These are phyloP conservation scores for Anableps anableps DNA, from an alignment of 2,797 vertebrate genomes.

Conservation along the genomic window DNA sequence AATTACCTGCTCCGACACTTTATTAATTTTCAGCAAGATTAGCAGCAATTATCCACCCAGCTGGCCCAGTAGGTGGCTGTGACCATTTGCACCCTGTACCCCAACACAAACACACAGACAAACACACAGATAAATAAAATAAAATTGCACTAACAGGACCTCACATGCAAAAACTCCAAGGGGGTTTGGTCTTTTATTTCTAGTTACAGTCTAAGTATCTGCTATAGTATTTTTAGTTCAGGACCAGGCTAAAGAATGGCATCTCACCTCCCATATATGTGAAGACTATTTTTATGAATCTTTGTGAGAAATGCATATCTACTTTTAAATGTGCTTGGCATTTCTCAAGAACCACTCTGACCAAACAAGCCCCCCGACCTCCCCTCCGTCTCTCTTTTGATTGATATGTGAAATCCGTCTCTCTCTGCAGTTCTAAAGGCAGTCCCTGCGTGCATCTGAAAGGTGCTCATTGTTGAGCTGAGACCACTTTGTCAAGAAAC, in stretches of 20 bases:
- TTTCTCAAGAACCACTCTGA: constrained; percentile 80
- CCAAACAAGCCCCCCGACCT: constrained; percentile 61
- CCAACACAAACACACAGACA: constrained; percentile 2
- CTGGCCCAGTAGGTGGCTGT: constrained; percentile 71
- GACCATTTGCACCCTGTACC: constrained; percentile 50
- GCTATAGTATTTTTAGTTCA: constrained; percentile 57
- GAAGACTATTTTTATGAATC: constrained; percentile 65
- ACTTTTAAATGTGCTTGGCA: constrained; percentile 74
- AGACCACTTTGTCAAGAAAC: constrained; percentile 87
- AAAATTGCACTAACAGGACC: constrained; percentile 5
- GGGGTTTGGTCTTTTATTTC: constrained; percentile 31
- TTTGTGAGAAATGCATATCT: constrained; percentile 76
- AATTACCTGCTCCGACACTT: constrained; percentile 78
- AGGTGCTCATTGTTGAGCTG: constrained; percentile 85
- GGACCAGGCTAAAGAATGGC: constrained; percentile 26
- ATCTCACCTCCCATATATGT: constrained; percentile 37
- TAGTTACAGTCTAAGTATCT: constrained; percentile 45
- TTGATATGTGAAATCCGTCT: constrained; percentile 90
- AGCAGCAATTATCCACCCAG: constrained; percentile 64
- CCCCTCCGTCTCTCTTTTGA: constrained; percentile 72
- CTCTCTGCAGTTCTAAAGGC: constrained; percentile 81
- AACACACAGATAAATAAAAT: neutral
- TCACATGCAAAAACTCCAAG: constrained; percentile 30
- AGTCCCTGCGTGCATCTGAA: constrained; percentile 83
- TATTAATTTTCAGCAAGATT: constrained; percentile 81